These are phyloP conservation scores for Mythimna loreyi DNA, from an alignment of 2,888 invertebrate genomes.

Conservation along the genomic window DNA sequence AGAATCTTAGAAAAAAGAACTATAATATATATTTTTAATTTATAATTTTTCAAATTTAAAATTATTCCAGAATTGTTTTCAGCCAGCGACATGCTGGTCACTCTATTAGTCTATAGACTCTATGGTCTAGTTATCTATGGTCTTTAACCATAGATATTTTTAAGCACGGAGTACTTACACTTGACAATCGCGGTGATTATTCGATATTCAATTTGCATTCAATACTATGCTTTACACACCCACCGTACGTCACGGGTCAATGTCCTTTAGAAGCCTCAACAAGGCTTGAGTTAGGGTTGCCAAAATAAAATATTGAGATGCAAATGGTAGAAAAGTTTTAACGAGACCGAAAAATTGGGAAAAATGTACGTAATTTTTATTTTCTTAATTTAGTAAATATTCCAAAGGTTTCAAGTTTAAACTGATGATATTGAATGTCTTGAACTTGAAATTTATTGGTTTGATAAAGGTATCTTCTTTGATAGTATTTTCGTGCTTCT, in stretches of 20 bases:
- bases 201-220: slow-evolving; percentile 61
- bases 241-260: slow-evolving; percentile 75
- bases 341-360: no score
- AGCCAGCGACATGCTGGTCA: no score
- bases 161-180: slow-evolving; percentile 30
- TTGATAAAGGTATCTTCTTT: neutral
- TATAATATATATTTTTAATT: no score
- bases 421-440: neutral
- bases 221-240: slow-evolving; percentile 64
- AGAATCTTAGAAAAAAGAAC: no score
- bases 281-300: slow-evolving; percentile 64
- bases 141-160: slow-evolving; percentile 31
- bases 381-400: neutral
- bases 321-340: neutral
- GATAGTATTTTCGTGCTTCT: neutral
- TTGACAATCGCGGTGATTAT: slow-evolving; percentile 51
- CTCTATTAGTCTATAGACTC: no score
- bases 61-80: no score
- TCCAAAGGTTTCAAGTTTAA: neutral
- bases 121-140: no score
- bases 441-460: neutral
- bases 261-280: slow-evolving; percentile 69
- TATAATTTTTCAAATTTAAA: no score
- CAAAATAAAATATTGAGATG: neutral
- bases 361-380: neutral